Evolutionary conservation across 2,113 vertebrate species (phyloP).

Genomic region (Tragelaphus strepsiceros): DNA sequence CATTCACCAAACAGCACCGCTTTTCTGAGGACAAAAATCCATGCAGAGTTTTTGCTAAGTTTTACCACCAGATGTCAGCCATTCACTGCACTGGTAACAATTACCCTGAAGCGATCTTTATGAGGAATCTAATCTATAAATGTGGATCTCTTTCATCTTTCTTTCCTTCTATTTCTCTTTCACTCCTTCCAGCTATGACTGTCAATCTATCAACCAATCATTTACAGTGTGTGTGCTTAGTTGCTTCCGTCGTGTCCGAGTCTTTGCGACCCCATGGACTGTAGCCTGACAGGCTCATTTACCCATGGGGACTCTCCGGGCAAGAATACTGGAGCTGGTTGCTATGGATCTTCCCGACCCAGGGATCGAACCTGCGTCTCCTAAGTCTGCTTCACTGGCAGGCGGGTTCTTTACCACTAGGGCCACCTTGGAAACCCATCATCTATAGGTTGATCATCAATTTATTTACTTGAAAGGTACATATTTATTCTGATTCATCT

Average conservation of each 20-base stretch:
- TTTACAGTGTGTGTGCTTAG: background rate
- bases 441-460: background rate
- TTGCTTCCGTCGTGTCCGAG: rapidly evolving
- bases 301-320: background rate
- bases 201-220: background rate
- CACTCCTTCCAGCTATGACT: background rate
- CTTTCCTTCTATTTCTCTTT: background rate
- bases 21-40: background rate
- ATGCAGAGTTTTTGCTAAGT: background rate
- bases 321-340: background rate
- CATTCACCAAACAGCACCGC: background rate
- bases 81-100: background rate
- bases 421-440: background rate
- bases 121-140: background rate
- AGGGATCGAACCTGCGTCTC: background rate
- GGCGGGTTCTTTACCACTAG: background rate
- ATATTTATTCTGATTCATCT: background rate
- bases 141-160: background rate
- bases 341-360: background rate
- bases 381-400: background rate
- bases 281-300: background rate
- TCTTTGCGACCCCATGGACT: background rate
- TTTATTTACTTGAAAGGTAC: background rate
- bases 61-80: constrained; percentile 70
- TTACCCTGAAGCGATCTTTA: background rate